A percentile compares a stretch with the other conserved stretches of the same genome.
Conservation (phyloP, 2,888 invertebrate genomes). For the Cephus sareptanus region DNA sequence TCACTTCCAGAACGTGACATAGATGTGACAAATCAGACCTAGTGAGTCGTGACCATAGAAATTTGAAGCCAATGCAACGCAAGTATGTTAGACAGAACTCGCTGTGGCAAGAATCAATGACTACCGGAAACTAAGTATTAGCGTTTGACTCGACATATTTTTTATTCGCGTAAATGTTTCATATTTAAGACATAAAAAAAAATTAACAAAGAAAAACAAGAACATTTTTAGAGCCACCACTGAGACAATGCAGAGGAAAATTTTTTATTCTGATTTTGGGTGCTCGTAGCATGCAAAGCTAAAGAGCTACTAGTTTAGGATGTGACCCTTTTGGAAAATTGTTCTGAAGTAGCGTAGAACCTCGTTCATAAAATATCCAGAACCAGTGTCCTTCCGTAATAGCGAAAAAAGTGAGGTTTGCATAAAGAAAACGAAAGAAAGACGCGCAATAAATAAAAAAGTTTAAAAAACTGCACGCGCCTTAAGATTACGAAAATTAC, state of each 20-base stretch:
- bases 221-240: neutral
- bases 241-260: neutral
- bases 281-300: neutral
- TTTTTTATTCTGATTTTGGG: neutral
- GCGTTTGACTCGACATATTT: constrained; percentile 38
- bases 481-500: neutral
- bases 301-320: neutral
- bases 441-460: neutral
- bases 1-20: constrained; percentile 38
- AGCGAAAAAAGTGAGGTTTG: neutral
- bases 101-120: constrained; percentile 26
- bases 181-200: constrained; percentile 36
- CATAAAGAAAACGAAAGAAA: neutral
- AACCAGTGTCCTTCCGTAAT: neutral
- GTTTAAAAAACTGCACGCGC: neutral
- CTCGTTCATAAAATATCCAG: neutral
- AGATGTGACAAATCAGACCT: constrained; percentile 25
- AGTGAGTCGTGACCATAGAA: constrained; percentile 27
- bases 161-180: constrained; percentile 40
- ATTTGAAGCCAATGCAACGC: neutral
- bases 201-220: neutral
- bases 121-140: constrained; percentile 7
- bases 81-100: constrained; percentile 20
- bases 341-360: neutral
- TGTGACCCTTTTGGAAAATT: neutral